phyloP scores from a whole-genome alignment of 2,888 invertebrate species.

The Tetragonula carbonaria region DNA sequence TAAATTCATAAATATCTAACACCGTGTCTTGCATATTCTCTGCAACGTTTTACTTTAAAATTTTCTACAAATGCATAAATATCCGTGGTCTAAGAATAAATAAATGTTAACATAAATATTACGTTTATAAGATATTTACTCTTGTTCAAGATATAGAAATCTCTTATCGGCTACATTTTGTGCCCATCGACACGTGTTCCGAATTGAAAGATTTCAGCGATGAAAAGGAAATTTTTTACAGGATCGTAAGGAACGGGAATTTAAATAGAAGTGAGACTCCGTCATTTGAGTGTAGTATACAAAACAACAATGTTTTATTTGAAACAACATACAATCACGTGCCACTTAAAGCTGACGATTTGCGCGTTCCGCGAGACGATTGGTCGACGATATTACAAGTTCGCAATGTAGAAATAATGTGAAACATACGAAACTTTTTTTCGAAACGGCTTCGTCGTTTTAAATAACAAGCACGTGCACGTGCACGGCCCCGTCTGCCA shows the following conservation, averaged over 20 bases:
- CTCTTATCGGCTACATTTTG: not conserved
- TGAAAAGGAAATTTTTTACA: not conserved
- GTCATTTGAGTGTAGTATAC: slow-evolving; percentile 60
- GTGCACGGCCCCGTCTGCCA: not conserved
- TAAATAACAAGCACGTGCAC: not conserved
- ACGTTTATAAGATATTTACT: not conserved
- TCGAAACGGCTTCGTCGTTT: slow-evolving; percentile 1
- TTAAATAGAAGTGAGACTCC: not conserved
- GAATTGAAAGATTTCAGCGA: not conserved
- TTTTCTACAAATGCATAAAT: too few relatives aligned
- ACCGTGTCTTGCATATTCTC: too few relatives aligned
- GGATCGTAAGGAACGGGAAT: not conserved
- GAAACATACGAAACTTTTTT: not conserved
- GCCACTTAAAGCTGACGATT: slow-evolving; percentile 66
- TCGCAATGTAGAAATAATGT: slow-evolving; percentile 35
- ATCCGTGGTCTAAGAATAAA: too few relatives aligned
- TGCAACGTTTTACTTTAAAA: too few relatives aligned
- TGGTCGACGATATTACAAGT: slow-evolving; percentile 18
- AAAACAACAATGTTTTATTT: slow-evolving; percentile 81
- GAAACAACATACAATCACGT: slow-evolving; percentile 79
- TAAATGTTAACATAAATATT: not conserved
- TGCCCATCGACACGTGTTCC: fast-evolving
- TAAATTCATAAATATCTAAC: too few relatives aligned
- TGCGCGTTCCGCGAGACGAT: slow-evolving; percentile 61
- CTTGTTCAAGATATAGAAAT: not conserved